Base-by-base conservation (phyloP, 2,797 vertebrate genomes). In the Morelia viridis region DNA sequence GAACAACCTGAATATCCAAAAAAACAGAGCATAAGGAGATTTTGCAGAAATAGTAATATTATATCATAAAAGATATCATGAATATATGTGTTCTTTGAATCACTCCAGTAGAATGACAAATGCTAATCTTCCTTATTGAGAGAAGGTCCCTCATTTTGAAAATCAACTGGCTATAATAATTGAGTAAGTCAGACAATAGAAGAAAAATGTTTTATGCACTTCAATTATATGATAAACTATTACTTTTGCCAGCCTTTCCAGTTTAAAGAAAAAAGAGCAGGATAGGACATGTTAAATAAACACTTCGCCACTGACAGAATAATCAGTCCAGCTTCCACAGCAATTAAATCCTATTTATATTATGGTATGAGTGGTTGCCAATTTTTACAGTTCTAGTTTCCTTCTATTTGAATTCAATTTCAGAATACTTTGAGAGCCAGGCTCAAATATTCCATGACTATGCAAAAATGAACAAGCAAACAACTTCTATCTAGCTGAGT, bases 201-300 rank as follows among this genome's bases (percentile, higher is more conserved):
- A 61, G 41, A 92, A 31, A 12, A 17, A 41, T 56, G 46, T 57
- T 56, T 85, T 85, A 46, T 90, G 19, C 65, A 80, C 50, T 61
- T 53, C 57, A 50, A 60, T 64, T 15, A 89, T 58, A 62, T 88
- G 64, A 61, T 62, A 89, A 92, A 57, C 50, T 50, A 89, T 28
- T 65, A 84, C 22, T 2, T 17, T 86, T 89, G 87, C 84, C 56
- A 87, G n/a, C 15, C 24, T 90, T 53, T 53, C 50, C 50, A 53
- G 50, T 53, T 53, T 53, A 50, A 50, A 50, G 7, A 50, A 92
- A 94, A 46, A 57, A 58, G 92, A 19, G 60, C 53, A 93, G 41
- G 31, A 58, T 65, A 62, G 89, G 64, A 93, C 89, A 92, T 4
- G 2, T 13, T 68, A 89, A 31, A 57, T 86, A 90, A 95, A 15